phyloP scores from a whole-genome alignment of 2,113 vertebrate species.

The Climacteris rufus region DNA sequence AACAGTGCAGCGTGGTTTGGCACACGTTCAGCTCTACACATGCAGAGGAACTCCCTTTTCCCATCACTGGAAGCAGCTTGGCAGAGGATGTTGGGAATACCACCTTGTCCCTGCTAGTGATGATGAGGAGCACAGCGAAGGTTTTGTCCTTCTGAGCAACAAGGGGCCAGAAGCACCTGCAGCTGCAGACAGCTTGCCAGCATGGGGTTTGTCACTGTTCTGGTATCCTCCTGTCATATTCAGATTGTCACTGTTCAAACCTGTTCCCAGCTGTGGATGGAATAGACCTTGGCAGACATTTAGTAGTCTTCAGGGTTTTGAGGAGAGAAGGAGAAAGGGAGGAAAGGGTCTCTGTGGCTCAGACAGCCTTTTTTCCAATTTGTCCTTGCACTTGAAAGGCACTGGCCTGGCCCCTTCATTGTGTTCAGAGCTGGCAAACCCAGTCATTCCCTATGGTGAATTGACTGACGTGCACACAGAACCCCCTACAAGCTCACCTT shows the following conservation, averaged over 20 bases:
- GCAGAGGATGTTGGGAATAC: neutral
- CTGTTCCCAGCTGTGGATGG: neutral
- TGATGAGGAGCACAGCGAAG: neutral
- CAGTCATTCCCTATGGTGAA: neutral
- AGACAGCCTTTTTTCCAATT: neutral
- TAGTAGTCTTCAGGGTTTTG: neutral
- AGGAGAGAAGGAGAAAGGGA: neutral
- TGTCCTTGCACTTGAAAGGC: neutral
- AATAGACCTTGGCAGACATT: neutral
- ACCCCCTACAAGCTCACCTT: neutral
- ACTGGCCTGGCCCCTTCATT: fast-evolving
- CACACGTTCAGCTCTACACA: fast-evolving
- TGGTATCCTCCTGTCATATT: neutral
- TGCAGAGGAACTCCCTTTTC: neutral
- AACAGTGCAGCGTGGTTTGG: neutral
- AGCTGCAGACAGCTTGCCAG: neutral
- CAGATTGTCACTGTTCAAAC: neutral
- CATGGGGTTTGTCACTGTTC: neutral
- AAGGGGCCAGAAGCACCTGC: neutral
- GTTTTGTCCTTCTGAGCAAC: neutral
- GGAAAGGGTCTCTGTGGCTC: neutral
- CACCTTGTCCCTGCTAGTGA: neutral
- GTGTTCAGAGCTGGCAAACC: neutral
- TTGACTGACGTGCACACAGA: fast-evolving
- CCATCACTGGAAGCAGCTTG: neutral